Percentiles rank a stretch among this genome's conserved stretches.
These are phyloP conservation scores for Epinephelus cyanopodus DNA, from an alignment of 2,113 vertebrate genomes.

Conservation along the genomic window DNA sequence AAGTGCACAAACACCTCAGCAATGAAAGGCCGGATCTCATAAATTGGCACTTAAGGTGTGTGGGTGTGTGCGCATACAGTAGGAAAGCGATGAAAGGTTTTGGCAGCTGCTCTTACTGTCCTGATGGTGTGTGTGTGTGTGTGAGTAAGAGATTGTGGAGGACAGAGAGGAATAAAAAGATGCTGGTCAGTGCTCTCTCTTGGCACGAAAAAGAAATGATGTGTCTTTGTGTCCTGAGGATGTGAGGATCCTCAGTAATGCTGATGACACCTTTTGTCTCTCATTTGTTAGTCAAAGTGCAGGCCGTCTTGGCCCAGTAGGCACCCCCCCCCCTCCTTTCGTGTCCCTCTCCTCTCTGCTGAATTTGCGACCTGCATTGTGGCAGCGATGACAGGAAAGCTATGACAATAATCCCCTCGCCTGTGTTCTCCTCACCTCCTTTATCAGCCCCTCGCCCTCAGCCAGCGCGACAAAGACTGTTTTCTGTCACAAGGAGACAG, in stretches of 20 bases:
- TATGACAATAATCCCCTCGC: slow-evolving; percentile 63
- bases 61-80: slow-evolving; percentile 23
- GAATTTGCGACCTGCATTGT: slow-evolving; percentile 56
- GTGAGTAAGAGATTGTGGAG: not conserved
- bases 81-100: slow-evolving; percentile 33
- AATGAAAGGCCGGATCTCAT: slow-evolving; percentile 18
- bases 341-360: slow-evolving; percentile 38
- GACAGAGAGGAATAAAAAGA: not conserved
- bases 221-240: slow-evolving; percentile 22
- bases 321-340: slow-evolving; percentile 25
- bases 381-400: slow-evolving; percentile 55
- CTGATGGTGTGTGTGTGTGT: slow-evolving; percentile 1
- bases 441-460: slow-evolving; percentile 55
- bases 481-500: slow-evolving; percentile 64
- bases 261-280: slow-evolving; percentile 49
- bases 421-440: slow-evolving; percentile 59
- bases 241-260: slow-evolving; percentile 23
- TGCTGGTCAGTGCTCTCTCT: slow-evolving; percentile 22
- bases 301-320: slow-evolving; percentile 20
- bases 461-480: slow-evolving; percentile 40
- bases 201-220: slow-evolving; percentile 36
- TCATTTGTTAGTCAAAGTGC: slow-evolving; percentile 55
- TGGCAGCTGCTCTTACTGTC: slow-evolving; percentile 36
- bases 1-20: slow-evolving; percentile 17
- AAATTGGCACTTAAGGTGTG: slow-evolving; percentile 33